These are phyloP conservation scores for Bucco capensis DNA, from an alignment of 2,113 vertebrate species.

Conservation along the genomic window DNA sequence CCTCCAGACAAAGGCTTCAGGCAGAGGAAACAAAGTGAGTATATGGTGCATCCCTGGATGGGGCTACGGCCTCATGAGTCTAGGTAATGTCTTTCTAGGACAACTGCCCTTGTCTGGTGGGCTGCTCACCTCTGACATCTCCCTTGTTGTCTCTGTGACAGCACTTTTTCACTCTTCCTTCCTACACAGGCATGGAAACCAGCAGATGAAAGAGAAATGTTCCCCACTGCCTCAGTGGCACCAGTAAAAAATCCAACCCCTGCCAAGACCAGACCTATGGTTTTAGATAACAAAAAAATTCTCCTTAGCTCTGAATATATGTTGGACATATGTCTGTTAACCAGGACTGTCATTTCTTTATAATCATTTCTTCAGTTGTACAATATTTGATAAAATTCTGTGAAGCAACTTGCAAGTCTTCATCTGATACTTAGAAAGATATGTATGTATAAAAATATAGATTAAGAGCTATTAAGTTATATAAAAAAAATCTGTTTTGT, in stretches of 20 bases:
- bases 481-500: background rate
- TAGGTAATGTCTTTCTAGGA: background rate
- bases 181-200: background rate
- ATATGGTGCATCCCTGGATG: rapidly evolving
- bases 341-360: background rate
- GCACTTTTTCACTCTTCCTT: background rate
- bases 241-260: no score
- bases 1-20: background rate
- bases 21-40: background rate
- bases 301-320: background rate
- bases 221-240: background rate
- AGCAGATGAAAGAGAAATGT: background rate
- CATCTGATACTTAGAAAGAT: background rate
- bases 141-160: background rate
- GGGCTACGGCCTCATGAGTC: no score
- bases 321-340: background rate
- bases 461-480: background rate
- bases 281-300: no score
- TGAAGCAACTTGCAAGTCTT: background rate
- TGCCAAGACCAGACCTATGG: no score
- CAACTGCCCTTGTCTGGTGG: no score
- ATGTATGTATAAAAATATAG: background rate
- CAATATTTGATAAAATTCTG: background rate
- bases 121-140: background rate
- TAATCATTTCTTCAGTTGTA: background rate